Evolutionary conservation across 2,888 invertebrate species (phyloP), one percentile per base, ranked within the genome.

Genomic region (Nebria brevicollis): DNA sequence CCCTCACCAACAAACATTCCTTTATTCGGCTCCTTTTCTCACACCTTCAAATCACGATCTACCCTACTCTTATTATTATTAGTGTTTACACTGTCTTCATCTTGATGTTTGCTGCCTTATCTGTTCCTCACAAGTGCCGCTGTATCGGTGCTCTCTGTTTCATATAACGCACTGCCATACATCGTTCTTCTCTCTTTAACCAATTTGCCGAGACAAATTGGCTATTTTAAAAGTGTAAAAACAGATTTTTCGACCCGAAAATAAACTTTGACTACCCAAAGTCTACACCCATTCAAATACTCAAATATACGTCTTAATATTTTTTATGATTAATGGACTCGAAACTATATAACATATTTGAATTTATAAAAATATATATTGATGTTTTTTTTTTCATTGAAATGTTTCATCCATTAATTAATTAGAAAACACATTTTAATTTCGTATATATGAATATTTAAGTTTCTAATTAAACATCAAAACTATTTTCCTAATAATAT

Each of bases 131-230:
- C 54, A 11, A 41, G 20, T 13, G 34, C 11, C 54, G 54, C 25
- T 25, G 11, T 54, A 64, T 42, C 43, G 8, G 34, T 73, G 54
- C 13, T 73, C 66, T 78, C 73, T 72, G 72, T 77, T 72, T 70
- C n/a, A 25, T 72, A 72, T 8, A 13, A 11, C 70, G 25, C 15
- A 20, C 20, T 74, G 74, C 13, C 6, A 25, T 34, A 66, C 64
- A 10, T 77, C 8, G 34, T 66, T 13, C 75, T 5, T 75, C 80
- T 82, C 81, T 80, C 82, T 83, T 81, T 82, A 83, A 82, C 83
- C 83, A 83, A 83, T 83, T 83, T 83, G 81, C 83, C 77, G 83
- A 82, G 82, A 83, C 83, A 83, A 83, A 83, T 83, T 83, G 82
- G 83, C 82, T 83, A 83, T 83, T 83, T 81, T 83, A 82, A 83